These are phyloP conservation scores for Phodopus roborovskii DNA, from an alignment of 2,113 vertebrate species.

Conservation along the genomic window DNA sequence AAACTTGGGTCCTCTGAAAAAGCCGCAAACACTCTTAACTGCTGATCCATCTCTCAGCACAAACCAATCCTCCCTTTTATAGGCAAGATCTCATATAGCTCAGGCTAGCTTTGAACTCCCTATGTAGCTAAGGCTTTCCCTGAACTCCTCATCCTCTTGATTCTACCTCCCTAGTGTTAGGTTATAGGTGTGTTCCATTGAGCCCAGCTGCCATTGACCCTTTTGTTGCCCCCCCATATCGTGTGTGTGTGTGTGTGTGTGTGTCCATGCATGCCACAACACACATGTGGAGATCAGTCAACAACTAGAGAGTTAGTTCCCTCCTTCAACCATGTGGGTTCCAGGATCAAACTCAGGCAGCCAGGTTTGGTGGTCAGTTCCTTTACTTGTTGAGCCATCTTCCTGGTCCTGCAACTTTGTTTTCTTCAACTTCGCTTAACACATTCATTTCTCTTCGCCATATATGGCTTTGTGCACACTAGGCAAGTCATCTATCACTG, in stretches of 20 bases:
- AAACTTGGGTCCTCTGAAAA: background rate
- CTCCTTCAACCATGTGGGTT: background rate
- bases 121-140: background rate
- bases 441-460: background rate
- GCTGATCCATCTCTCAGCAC: background rate
- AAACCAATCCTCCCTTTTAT: background rate
- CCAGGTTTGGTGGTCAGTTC: background rate
- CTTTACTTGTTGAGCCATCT: background rate
- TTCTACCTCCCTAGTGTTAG: background rate
- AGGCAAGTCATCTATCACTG: background rate
- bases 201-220: background rate
- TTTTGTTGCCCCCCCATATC: too few relatives aligned
- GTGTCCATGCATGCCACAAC: background rate
- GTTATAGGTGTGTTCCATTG: background rate
- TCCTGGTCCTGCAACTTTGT: background rate
- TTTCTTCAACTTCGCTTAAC: background rate
- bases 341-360: background rate
- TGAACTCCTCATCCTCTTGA: background rate
- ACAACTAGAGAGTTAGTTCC: background rate
- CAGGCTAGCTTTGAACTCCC: background rate
- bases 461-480: background rate
- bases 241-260: background rate
- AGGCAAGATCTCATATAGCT: background rate
- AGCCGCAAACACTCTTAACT: background rate
- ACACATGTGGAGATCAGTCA: background rate